Percentiles rank a stretch among this genome's conserved stretches.
These are phyloP conservation scores for Clarias fuscus DNA, from an alignment of 2,797 vertebrate genomes.

Conservation along the genomic window DNA sequence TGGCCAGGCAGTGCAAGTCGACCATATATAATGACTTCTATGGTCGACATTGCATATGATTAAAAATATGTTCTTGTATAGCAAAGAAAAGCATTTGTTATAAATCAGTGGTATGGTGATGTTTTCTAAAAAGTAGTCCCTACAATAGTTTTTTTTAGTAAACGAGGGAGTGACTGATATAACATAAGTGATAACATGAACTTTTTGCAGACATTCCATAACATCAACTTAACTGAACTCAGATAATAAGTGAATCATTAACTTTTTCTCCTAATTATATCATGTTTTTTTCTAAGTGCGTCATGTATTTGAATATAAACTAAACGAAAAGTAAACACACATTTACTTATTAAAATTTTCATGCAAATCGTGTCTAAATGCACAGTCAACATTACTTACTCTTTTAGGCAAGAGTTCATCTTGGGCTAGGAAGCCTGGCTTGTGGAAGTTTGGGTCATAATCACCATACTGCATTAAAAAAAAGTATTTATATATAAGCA, in stretches of 20 bases:
- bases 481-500: slow-evolving; percentile 3
- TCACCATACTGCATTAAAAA: slow-evolving; percentile 81
- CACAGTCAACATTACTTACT: slow-evolving; percentile 69
- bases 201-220: background rate
- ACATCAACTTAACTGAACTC: background rate
- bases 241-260: background rate
- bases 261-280: background rate
- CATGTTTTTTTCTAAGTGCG: background rate
- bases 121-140: background rate
- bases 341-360: background rate
- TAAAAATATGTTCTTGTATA: background rate
- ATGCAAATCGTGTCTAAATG: background rate
- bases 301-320: background rate
- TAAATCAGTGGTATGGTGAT: too few relatives aligned
- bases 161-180: background rate
- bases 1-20: too few relatives aligned
- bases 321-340: background rate
- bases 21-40: too few relatives aligned
- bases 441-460: slow-evolving; percentile 88
- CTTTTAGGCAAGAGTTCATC: slow-evolving; percentile 90
- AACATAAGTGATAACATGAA: background rate
- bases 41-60: too few relatives aligned
- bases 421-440: slow-evolving; percentile 87
- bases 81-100: background rate
- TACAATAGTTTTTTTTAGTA: background rate